Conservation (phyloP, 2,888 invertebrate species). For the Coelopa pilipes region DNA sequence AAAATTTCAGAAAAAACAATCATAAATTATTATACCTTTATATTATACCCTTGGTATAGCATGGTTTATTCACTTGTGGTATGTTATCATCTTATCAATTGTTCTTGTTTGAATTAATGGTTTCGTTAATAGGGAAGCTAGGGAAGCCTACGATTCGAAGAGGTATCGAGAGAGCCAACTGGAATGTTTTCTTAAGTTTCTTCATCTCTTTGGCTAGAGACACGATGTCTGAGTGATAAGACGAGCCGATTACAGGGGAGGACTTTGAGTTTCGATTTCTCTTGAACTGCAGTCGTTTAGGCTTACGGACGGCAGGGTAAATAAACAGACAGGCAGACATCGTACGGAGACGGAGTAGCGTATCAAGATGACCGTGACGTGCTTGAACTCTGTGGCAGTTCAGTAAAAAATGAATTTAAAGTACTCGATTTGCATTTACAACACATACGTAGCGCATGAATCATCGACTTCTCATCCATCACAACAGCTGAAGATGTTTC, state of each 20-base stretch:
- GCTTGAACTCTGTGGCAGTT: slow-evolving; percentile 36
- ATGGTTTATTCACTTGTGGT: too few relatives aligned
- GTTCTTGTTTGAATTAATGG: too few relatives aligned
- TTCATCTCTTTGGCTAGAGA: too few relatives aligned
- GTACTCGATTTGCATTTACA: slow-evolving; percentile 11
- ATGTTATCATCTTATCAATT: too few relatives aligned
- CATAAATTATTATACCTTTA: too few relatives aligned
- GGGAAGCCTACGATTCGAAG: too few relatives aligned
- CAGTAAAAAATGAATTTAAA: neutral
- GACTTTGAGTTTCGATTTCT: neutral
- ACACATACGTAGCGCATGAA: neutral
- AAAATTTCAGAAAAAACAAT: too few relatives aligned
- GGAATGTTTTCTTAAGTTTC: too few relatives aligned
- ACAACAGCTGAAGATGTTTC: neutral
- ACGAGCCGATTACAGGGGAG: neutral
- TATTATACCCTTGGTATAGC: too few relatives aligned
- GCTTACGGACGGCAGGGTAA: neutral
- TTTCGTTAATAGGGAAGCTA: too few relatives aligned
- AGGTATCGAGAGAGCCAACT: too few relatives aligned
- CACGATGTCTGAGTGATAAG: neutral
- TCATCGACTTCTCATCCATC: neutral
- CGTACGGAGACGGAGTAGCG: neutral
- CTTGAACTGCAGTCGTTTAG: neutral
- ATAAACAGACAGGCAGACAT: neutral
- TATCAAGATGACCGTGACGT: slow-evolving; percentile 38